A percentile compares a stretch with the other conserved stretches of the same genome.
Conservation (phyloP, 1,140 invertebrate genomes). For the Drosophila kanapiae region DNA sequence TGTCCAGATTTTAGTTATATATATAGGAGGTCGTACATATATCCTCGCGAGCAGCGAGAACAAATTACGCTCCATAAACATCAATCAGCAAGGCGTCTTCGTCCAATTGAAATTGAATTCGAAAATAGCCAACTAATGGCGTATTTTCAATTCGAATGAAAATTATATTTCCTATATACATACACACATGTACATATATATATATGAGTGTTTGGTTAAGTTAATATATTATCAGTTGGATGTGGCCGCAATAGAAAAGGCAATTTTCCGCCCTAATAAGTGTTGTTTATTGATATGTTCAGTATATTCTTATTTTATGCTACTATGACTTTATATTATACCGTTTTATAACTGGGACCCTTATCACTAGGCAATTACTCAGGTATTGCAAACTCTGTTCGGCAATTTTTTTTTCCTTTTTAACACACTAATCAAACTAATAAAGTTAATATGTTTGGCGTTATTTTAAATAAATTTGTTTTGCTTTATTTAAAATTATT, state of each 20-base stretch:
- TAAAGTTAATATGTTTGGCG: no score
- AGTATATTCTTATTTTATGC: background rate
- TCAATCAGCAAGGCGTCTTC: constrained; percentile 44
- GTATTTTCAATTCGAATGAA: constrained; percentile 48
- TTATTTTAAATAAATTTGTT: background rate
- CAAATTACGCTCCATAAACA: constrained; percentile 59
- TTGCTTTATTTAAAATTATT: background rate
- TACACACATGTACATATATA: constrained; percentile 2
- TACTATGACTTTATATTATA: background rate
- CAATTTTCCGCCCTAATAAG: constrained; percentile 26
- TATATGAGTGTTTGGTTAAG: background rate
- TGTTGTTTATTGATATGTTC: constrained; percentile 6
- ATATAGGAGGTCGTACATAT: constrained; percentile 9
- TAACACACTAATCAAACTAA: background rate
- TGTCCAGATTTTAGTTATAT: constrained; percentile 37
- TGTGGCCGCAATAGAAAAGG: constrained; percentile 33
- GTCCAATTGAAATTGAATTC: constrained; percentile 45
- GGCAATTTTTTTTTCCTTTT: background rate
- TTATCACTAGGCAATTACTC: background rate
- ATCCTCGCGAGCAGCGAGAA: constrained; percentile 26
- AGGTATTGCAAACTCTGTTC: no score
- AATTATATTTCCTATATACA: constrained; percentile 27
- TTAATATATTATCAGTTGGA: constrained; percentile 40
- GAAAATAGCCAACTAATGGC: constrained; percentile 44
- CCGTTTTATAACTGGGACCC: background rate